Evolutionary conservation across 1,140 invertebrate species (phyloP), one percentile per base, ranked within the genome.

Genomic region (Drosophila ananassae): DNA sequence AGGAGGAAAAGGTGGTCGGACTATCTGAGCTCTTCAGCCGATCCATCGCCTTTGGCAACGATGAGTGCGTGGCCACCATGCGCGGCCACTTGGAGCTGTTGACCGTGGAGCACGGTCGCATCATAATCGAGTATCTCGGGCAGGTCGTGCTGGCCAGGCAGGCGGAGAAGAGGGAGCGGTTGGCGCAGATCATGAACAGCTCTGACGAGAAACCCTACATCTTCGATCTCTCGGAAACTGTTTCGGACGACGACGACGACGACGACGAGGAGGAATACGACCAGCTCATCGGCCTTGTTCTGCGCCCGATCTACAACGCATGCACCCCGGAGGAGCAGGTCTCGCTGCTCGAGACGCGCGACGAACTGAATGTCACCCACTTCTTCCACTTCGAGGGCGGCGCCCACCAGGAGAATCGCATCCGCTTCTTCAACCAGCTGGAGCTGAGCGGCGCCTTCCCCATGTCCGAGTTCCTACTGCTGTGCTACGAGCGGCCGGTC

Each of bases 51-150:
- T 53, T 89, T 10, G 85, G 80, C 3, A 91, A 73, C 30, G 79
- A 84, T 0, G 90, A 91, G 64, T 91, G 90, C 39, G 9, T 91
- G 7, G 67, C 79, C 24, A 64, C 77, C 0, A 72, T 91, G 21
- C 24, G 57, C 4, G 52, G 57, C 7, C 61, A 89, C 46, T 50
- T 79, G 2, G 34, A 58, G 1, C 24, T 90, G 7, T 22, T 91
- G 17, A 50, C 12, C 0, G 0, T 2, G 2, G 0, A 10, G 0
- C 75, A 83, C 37, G 72, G 51, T 0, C 7, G 44, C 12, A 3
- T 24, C 0, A 79, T 83, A 7, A 7, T 83, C 1, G 21, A 47
- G 2, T 39, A 72, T 21, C 13, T 79, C 25, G 12, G 7, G 0
- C 12, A 79, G 22, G 73, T 56, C 22, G 34, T 24, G 44, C 8